phyloP scores from a whole-genome alignment of 2,888 invertebrate genomes.

The Mesorhabditis sp. region DNA sequence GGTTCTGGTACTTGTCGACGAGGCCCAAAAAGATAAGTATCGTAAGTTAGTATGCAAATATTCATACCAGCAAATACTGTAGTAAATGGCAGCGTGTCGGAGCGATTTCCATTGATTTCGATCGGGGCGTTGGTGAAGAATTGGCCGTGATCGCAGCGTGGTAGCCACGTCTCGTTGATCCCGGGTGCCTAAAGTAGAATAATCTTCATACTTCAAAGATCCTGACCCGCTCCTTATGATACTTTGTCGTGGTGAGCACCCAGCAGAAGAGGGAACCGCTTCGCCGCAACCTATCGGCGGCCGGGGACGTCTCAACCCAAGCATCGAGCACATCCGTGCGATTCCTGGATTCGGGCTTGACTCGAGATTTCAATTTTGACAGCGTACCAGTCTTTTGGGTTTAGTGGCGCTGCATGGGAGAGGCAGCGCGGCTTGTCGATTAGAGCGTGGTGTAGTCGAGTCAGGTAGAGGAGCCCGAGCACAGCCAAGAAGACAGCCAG shows the following conservation, averaged over 20 bases:
- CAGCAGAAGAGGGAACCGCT: slow-evolving; percentile 34
- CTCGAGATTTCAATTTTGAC: no score
- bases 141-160: slow-evolving; percentile 43
- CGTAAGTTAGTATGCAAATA: no score
- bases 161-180: slow-evolving; percentile 45
- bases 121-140: slow-evolving; percentile 37
- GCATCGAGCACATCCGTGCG: background rate
- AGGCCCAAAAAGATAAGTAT: slow-evolving; percentile 18
- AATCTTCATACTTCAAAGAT: background rate
- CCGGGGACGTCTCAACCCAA: slow-evolving; percentile 21
- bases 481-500: no score
- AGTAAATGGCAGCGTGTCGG: slow-evolving; percentile 36
- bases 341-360: background rate
- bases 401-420: no score
- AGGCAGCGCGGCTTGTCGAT: no score
- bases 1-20: slow-evolving; percentile 32
- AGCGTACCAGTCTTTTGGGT: no score
- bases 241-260: slow-evolving; percentile 26
- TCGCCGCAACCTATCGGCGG: slow-evolving; percentile 22
- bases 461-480: no score
- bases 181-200: slow-evolving; percentile 20
- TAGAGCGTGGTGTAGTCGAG: no score
- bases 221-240: slow-evolving; percentile 25
- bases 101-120: no score
- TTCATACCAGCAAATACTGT: slow-evolving; percentile 38